These are phyloP conservation scores for Girardinus metallicus DNA, from an alignment of 2,797 vertebrate genomes.

Conservation along the genomic window DNA sequence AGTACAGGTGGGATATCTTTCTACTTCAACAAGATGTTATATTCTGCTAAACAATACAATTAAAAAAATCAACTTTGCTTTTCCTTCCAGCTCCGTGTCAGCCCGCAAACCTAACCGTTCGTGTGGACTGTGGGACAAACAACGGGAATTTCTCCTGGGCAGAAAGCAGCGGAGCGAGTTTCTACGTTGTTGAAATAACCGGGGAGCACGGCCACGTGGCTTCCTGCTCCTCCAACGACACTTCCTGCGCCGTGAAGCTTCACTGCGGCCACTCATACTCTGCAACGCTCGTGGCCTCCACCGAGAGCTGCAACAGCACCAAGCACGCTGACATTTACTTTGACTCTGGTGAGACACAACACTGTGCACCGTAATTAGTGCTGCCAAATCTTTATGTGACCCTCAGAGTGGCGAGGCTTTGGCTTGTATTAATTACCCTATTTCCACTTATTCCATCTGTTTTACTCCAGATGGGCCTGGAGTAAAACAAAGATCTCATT, in stretches of 20 bases:
- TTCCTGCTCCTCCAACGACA: conserved; percentile 65
- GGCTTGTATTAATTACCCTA: background rate
- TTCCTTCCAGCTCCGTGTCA: conserved; percentile 65
- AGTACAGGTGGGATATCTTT: conserved; percentile 64
- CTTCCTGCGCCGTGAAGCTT: conserved; percentile 63
- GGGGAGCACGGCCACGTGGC: conserved; percentile 58
- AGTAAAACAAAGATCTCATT: background rate
- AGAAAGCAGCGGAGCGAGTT: conserved; percentile 43
- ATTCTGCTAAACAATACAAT: background rate
- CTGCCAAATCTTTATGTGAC: background rate
- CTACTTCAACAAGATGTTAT: conserved; percentile 16
- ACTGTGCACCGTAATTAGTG: background rate
- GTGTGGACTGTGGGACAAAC: conserved; percentile 72
- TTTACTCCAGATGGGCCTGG: background rate
- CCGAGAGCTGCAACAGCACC: conserved; percentile 71
- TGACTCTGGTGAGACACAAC: conserved; percentile 69
- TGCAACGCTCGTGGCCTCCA: conserved; percentile 68
- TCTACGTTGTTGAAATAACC: conserved; percentile 60
- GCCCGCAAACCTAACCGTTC: conserved; percentile 61
- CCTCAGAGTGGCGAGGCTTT: background rate
- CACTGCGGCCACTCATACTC: conserved; percentile 67
- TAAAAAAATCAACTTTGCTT: background rate
- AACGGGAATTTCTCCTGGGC: conserved; percentile 69
- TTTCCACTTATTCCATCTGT: background rate
- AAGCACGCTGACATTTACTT: conserved; percentile 52